A percentile compares a stretch with the other conserved stretches of the same genome.
phyloP scores from a whole-genome alignment of 2,797 vertebrate species.

The Brachyalestes nurse region DNA sequence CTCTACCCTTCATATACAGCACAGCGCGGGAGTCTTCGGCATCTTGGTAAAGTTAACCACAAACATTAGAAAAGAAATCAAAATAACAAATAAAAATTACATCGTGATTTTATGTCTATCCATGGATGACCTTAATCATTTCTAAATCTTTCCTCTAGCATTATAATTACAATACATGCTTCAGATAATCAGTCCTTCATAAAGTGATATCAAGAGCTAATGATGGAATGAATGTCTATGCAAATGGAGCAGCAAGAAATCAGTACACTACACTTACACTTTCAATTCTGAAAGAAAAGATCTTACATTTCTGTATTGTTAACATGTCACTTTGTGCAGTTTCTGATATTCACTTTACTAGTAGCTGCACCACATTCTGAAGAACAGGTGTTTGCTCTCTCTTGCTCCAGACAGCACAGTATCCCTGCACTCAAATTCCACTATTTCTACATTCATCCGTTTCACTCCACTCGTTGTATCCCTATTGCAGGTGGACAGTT shows the following conservation, averaged over 20 bases:
- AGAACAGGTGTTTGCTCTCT: conserved; percentile 59
- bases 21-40: neutral
- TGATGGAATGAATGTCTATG: neutral
- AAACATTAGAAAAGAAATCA: neutral
- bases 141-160: neutral
- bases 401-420: conserved; percentile 41
- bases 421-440: conserved; percentile 32
- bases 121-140: neutral
- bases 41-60: neutral
- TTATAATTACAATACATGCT: neutral
- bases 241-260: neutral
- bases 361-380: neutral
- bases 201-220: neutral
- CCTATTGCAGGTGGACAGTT: conserved; percentile 43
- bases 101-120: neutral
- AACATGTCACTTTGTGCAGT: neutral
- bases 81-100: neutral
- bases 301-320: neutral
- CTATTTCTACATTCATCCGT: conserved; percentile 53
- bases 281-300: neutral
- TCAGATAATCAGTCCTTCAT: neutral
- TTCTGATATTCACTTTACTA: neutral
- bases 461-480: conserved; percentile 54
- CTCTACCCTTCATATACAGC: neutral
- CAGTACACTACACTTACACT: neutral